These are phyloP conservation scores for Trialeurodes vaporariorum DNA, from an alignment of 1,140 invertebrate species.

Conservation along the genomic window DNA sequence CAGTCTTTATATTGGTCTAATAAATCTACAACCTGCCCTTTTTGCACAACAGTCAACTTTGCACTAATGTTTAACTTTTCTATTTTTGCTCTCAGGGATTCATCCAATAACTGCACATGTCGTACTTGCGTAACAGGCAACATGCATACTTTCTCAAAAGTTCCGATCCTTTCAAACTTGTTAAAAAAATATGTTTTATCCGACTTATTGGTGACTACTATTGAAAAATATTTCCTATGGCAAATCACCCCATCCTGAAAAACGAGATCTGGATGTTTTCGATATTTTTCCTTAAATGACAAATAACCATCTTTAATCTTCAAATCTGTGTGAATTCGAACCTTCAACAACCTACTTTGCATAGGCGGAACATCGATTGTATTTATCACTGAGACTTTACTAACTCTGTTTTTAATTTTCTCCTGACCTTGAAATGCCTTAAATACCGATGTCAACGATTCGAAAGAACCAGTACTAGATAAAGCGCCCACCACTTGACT, in stretches of 20 bases:
- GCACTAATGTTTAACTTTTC: background rate
- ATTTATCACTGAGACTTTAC: background rate
- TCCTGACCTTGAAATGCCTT: background rate
- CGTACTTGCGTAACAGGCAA: background rate
- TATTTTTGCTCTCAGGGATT: background rate
- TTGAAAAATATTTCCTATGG: background rate
- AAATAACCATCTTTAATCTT: background rate
- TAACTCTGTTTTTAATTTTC: background rate
- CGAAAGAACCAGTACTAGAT: background rate
- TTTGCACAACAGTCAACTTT: too few species aligned
- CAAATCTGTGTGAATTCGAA: background rate
- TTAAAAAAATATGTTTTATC: background rate
- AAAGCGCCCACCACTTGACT: background rate
- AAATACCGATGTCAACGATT: background rate
- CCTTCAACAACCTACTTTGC: background rate
- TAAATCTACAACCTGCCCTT: background rate
- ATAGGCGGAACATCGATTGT: background rate
- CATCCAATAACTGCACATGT: background rate
- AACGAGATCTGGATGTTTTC: background rate
- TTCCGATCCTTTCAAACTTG: background rate
- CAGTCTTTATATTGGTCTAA: background rate
- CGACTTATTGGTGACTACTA: background rate
- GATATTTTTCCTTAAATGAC: background rate
- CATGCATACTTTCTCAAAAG: background rate
- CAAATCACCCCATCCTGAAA: background rate